Evolutionary conservation across 2,888 invertebrate genomes (phyloP), one percentile per base, ranked within the genome.

Genomic region (Onchidella celtica): DNA sequence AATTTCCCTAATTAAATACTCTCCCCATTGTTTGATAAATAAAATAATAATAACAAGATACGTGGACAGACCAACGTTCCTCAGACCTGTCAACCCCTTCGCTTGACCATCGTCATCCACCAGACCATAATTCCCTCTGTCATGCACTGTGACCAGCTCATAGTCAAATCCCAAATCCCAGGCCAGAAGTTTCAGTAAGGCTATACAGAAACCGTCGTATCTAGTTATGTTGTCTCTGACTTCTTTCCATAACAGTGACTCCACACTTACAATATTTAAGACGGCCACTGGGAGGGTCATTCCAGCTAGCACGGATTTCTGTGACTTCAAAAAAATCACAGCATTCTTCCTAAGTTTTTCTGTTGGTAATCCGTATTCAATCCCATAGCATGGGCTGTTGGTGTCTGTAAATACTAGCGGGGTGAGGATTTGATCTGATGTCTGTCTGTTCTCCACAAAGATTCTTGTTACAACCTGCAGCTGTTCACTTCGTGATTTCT

Each of bases 101-200:
- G 57, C 38, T 3, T 55, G 27, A 1, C 61, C 61, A 34, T 74
- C 61, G 2, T 36, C 38, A 6, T 61, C 27, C 9, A 74, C 74
- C 38, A 38, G 38, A 11, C 74, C 74, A 74, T 74, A 74, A 17
- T 74, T 38, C 1, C 74, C 74, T n/a, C 74, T 61, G 29, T 74
- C 74, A 17, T 21, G 27, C 11, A 74, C 74, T 2, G 1, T 36
- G 11, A 61, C 27, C 14, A 74, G 61, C 0, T 38, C 21, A 3
- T 57, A 9, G 2, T 61, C 2, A 27, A 74, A 74, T 1, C 74
- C 74, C n/a, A 74, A 61, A 2, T 9, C 6, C 0, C 27, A 2
- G 17, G 61, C 74, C 38, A 74, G 3, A 0, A 63, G 24, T 0
- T 61, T 61, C 61, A 74, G 32, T 24, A 74, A 17, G 1, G 74